A percentile compares a stretch with the other conserved stretches of the same genome.
Evolutionary conservation across 2,113 vertebrate species (phyloP).

Genomic region (Xenus cinereus): DNA sequence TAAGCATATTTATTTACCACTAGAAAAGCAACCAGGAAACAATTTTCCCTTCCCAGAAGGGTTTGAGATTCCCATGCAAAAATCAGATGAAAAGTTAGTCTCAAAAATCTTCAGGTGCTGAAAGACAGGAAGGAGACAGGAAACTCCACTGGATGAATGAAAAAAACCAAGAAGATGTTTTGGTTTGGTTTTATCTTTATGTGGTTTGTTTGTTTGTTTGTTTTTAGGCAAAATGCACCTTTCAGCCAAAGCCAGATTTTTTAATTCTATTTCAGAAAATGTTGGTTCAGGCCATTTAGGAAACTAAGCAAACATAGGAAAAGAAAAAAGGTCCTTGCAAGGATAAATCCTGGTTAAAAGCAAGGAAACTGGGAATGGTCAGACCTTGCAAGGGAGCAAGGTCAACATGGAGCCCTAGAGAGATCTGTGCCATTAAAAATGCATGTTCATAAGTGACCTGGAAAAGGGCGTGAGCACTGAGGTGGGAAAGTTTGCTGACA

Average conservation of each 20-base stretch:
- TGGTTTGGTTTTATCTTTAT: not conserved
- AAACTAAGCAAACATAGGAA: not conserved
- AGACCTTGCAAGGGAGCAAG: not conserved
- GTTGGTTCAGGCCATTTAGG: not conserved
- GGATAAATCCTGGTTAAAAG: not conserved
- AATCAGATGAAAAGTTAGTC: not conserved
- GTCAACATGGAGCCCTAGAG: not conserved
- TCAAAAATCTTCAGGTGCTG: constrained; percentile 5
- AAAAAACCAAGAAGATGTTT: not conserved
- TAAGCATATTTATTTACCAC: constrained; percentile 20
- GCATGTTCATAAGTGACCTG: not conserved
- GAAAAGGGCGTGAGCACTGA: constrained; percentile 3
- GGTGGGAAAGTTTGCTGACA: constrained; percentile 40
- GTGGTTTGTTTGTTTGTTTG: not conserved
- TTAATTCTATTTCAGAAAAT: not conserved
- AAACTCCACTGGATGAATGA: not conserved
- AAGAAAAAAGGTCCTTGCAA: not conserved
- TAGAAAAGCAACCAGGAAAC: constrained; percentile 10
- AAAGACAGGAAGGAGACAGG: not conserved
- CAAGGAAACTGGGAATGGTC: not conserved
- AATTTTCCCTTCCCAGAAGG: constrained; percentile 16
- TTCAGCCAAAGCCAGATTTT: not conserved
- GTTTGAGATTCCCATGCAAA: constrained; percentile 1
- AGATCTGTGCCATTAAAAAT: constrained; percentile 16
- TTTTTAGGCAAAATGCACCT: not conserved